Evolutionary conservation across 2,113 vertebrate genomes (phyloP), one percentile per base, ranked within the genome.

Genomic region (Semicossyphus pulcher): DNA sequence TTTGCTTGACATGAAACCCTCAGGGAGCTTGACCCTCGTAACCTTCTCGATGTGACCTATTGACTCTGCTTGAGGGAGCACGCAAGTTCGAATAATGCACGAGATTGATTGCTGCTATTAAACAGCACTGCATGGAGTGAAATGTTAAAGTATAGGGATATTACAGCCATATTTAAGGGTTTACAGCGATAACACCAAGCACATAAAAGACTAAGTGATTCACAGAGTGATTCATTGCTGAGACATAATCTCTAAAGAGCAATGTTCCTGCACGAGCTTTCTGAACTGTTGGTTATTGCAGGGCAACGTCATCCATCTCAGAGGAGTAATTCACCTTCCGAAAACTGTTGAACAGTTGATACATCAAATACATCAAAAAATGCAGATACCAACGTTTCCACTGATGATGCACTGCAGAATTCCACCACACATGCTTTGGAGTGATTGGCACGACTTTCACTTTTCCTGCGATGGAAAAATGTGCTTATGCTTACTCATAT

Each of bases 221-320:
- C 41, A 60, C 16, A 4, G 45, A 49, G 31, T 81, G 83, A 81
- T 70, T 84, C 71, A 79, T 28, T 52, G 49, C 54, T 44, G 67
- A 69, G 39, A 20, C 63, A 60, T 69, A 44, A 65, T 45, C 49
- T 71, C 52, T 61, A 45, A 77, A 86, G 66, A 53, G 64, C 51
- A 58, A 57, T 21, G 36, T 36, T 51, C 49, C 42, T 21, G 52
- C 63, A 42, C 26, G 54, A 4, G 31, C n/a, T 62, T 29, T 54
- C 37, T 56, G 15, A 73, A 63, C 20, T 68, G 66, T 29, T 53
- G 15, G 29, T 66, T 61, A 62, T 34, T 41, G 14, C 25, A 32
- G 44, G 18, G 18, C 67, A 45, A 21, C 28, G 56, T 41, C 51
- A 60, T 5, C 23, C 14, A 56, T 26, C 53, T 45, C 25, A 61